Evolutionary conservation across 2,888 invertebrate genomes (phyloP).

Genomic region (Globia sparganii): DNA sequence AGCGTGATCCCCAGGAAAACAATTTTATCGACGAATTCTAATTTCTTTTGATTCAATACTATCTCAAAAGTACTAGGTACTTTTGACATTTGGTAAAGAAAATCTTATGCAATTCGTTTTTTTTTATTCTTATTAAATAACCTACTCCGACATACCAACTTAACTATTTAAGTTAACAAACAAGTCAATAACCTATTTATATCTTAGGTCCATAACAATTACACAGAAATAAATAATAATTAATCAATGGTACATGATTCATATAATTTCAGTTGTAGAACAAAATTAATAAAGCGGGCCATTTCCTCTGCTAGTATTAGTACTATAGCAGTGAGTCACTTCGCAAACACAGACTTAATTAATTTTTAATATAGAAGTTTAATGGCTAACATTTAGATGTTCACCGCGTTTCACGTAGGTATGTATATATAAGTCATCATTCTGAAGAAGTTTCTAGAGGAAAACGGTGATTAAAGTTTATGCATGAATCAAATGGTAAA

Average conservation of each 20-base stretch:
- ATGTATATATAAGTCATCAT: background rate
- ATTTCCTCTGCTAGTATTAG: constrained; percentile 1
- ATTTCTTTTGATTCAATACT: no score
- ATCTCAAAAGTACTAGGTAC: no score
- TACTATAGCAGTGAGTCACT: constrained; percentile 29
- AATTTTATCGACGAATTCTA: no score
- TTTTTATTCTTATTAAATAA: no score
- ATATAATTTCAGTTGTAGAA: constrained; percentile 9
- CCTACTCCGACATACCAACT: background rate
- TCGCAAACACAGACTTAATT: background rate
- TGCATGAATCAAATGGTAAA: background rate
- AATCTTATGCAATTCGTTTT: no score
- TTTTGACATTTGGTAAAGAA: no score
- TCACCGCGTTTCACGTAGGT: background rate
- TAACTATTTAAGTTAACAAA: background rate
- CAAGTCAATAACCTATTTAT: background rate
- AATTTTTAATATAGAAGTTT: constrained; percentile 19
- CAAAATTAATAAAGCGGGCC: background rate
- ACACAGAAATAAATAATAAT: constrained; percentile 4
- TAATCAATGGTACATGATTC: constrained; percentile 17
- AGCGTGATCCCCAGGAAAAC: no score
- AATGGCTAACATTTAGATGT: constrained; percentile 6
- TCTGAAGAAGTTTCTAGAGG: constrained; percentile 16
- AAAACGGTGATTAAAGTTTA: background rate
- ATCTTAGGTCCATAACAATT: background rate